Percentiles rank a stretch among this genome's conserved stretches.
These are phyloP conservation scores for Cygnus buccinator DNA, from an alignment of 2,113 vertebrate genomes.

Conservation along the genomic window DNA sequence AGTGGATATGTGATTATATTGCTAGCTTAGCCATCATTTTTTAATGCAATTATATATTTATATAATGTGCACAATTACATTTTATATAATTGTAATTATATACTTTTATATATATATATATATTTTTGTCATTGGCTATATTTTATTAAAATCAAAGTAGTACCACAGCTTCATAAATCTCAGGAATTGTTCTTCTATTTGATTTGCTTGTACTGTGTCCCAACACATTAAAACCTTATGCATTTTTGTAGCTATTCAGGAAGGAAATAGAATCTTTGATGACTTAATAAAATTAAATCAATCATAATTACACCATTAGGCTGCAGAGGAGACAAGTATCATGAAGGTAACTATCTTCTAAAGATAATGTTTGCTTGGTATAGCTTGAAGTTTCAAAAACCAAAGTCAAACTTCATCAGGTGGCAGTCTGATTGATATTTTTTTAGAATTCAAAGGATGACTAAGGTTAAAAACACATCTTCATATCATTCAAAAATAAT, in stretches of 20 bases:
- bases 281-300: conserved; percentile 49
- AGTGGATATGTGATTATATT: background rate
- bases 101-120: background rate
- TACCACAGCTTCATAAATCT: conserved; percentile 40
- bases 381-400: background rate
- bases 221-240: background rate
- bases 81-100: conserved; percentile 25
- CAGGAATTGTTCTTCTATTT: background rate
- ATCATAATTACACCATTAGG: background rate
- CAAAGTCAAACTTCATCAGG: background rate
- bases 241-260: background rate
- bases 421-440: background rate
- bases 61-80: conserved; percentile 7
- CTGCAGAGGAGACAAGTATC: background rate
- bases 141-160: conserved; percentile 27
- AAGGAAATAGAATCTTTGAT: conserved; percentile 35
- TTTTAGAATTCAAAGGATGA: background rate
- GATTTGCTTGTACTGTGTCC: background rate
- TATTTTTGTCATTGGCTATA: background rate
- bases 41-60: background rate
- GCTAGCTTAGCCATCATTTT: background rate
- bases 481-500: background rate
- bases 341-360: background rate
- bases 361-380: background rate
- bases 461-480: background rate